phyloP scores from a whole-genome alignment of 2,113 vertebrate genomes.

The Opisthocomus hoazin region DNA sequence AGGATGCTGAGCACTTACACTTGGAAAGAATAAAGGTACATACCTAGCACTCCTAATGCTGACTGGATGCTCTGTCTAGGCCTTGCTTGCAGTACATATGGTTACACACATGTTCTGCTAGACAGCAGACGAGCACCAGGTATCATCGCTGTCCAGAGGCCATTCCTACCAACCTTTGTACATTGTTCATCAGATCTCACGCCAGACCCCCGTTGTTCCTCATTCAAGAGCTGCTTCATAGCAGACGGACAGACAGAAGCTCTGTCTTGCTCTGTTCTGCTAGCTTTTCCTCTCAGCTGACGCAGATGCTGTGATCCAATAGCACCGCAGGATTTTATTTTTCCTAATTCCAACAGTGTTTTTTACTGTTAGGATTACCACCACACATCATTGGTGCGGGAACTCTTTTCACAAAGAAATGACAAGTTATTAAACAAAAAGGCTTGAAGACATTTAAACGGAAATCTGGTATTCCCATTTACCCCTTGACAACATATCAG shows the following conservation, averaged over 20 bases:
- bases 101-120: neutral
- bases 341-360: neutral
- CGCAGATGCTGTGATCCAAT: neutral
- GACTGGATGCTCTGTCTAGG: neutral
- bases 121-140: neutral
- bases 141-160: neutral
- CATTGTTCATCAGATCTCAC: neutral
- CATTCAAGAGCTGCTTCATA: neutral
- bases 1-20: neutral
- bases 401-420: neutral
- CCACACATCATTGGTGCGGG: neutral
- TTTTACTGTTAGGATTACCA: neutral
- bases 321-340: neutral
- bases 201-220: neutral
- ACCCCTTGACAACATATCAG: neutral
- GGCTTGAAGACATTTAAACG: neutral
- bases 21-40: neutral
- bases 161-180: neutral
- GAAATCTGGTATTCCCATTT: neutral
- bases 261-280: neutral
- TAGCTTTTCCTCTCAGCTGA: neutral
- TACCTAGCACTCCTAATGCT: neutral
- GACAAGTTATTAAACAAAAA: neutral
- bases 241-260: neutral
- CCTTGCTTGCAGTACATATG: fast-evolving